These are phyloP conservation scores for Clarias gariepinus DNA, from an alignment of 2,113 vertebrate species.

Conservation along the genomic window DNA sequence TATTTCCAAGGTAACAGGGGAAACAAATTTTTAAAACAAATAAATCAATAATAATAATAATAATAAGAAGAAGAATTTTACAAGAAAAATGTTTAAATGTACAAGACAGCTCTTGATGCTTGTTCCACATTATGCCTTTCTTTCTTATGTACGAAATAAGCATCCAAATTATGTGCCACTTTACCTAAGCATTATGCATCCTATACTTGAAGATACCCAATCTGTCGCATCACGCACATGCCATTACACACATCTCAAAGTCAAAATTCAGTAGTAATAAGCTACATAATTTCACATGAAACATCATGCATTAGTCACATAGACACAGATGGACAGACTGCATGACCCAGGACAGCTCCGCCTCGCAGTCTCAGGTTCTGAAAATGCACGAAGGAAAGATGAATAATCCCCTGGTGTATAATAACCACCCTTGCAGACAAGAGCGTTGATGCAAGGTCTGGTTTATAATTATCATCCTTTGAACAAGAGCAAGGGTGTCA, in stretches of 20 bases:
- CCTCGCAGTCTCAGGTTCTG: conserved; percentile 14
- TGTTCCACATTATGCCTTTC: neutral
- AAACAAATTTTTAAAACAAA: too few species aligned
- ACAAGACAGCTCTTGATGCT: neutral
- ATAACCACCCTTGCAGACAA: conserved; percentile 28
- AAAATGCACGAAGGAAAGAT: conserved; percentile 34
- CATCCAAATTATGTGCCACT: neutral
- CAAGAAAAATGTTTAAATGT: too few species aligned
- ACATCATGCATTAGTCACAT: conserved; percentile 35
- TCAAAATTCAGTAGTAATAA: neutral
- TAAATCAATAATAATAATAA: too few species aligned
- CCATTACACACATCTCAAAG: neutral
- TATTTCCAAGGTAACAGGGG: too few species aligned
- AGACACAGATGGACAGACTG: conserved; percentile 15
- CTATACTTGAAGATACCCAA: neutral
- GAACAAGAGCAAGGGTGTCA: conserved; percentile 33
- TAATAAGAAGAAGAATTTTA: too few species aligned
- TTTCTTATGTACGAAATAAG: neutral
- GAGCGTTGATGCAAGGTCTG: conserved; percentile 41
- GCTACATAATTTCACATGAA: conserved; percentile 1
- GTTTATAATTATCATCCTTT: conserved; percentile 41
- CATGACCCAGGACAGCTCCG: neutral
- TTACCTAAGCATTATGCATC: neutral
- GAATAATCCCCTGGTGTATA: conserved; percentile 17
- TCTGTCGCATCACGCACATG: conserved; percentile 20